Evolutionary conservation across 2,797 vertebrate species (phyloP).

Genomic region (Hybognathus amarus): DNA sequence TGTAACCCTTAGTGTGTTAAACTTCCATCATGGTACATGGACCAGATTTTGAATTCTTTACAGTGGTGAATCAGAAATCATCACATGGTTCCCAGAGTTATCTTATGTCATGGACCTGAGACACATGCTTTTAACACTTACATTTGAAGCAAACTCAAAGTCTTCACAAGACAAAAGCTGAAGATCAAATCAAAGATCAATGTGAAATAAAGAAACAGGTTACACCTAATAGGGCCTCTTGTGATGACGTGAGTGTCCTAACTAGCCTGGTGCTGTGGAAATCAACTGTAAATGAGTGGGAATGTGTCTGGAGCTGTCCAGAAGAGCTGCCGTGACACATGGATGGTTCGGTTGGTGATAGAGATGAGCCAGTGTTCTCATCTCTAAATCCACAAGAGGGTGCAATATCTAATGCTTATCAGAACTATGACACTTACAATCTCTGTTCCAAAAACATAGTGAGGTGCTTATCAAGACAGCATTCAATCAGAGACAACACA

Average conservation of each 20-base stretch:
- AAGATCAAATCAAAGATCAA: slow-evolving; percentile 37
- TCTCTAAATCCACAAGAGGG: slow-evolving; percentile 66
- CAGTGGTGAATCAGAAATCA: slow-evolving; percentile 35
- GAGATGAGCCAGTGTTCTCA: slow-evolving; percentile 3
- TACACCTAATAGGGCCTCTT: slow-evolving; percentile 56
- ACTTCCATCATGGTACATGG: neutral
- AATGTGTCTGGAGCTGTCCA: slow-evolving; percentile 10
- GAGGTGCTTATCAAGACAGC: neutral
- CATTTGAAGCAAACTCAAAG: neutral
- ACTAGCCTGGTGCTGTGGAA: neutral
- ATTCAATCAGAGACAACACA: neutral
- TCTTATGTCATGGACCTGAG: slow-evolving; percentile 15
- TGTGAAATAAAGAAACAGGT: slow-evolving; percentile 42
- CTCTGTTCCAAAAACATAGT: slow-evolving; percentile 1
- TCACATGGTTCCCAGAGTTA: slow-evolving; percentile 17
- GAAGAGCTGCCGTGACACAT: neutral
- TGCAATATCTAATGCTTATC: slow-evolving; percentile 52
- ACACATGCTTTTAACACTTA: neutral
- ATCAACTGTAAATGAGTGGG: neutral
- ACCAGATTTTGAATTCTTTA: slow-evolving; percentile 34
- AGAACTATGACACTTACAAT: neutral
- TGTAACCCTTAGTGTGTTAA: neutral
- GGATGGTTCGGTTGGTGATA: neutral
- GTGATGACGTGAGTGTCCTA: neutral
- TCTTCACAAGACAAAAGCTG: neutral